These are phyloP conservation scores for Melanotaenia boesemani DNA, from an alignment of 2,797 vertebrate species.

Conservation along the genomic window DNA sequence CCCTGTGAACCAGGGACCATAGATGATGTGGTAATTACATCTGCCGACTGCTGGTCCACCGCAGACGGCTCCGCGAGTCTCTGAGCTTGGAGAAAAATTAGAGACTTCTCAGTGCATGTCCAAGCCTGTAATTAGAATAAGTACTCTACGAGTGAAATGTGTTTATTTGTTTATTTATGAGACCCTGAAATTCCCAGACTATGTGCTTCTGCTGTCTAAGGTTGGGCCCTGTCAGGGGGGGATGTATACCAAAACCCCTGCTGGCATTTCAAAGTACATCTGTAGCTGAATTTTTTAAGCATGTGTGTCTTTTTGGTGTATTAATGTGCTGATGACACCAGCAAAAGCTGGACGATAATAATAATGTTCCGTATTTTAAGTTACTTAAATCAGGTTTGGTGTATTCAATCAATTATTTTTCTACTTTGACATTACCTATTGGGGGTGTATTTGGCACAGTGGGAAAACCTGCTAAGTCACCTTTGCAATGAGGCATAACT, in stretches of 20 bases:
- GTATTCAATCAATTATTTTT: too few species aligned
- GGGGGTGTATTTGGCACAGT: too few species aligned
- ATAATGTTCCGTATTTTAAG: too few species aligned
- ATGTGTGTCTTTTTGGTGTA: background rate
- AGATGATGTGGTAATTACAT: constrained; percentile 84
- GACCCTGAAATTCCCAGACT: constrained; percentile 61
- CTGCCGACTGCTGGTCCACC: constrained; percentile 79
- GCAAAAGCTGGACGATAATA: background rate
- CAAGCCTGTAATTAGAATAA: constrained; percentile 81
- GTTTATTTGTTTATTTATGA: constrained; percentile 82
- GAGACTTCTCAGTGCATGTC: constrained; percentile 76
- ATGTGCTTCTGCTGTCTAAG: constrained; percentile 36
- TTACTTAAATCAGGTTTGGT: too few species aligned
- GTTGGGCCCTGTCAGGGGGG: constrained; percentile 43
- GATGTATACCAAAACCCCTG: constrained; percentile 13
- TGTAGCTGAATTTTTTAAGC: background rate
- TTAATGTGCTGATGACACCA: background rate
- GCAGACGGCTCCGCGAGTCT: constrained; percentile 79
- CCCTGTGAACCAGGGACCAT: constrained; percentile 68
- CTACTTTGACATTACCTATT: too few species aligned
- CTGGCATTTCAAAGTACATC: constrained; percentile 1
- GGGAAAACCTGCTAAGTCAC: too few species aligned
- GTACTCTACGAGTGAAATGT: constrained; percentile 75
- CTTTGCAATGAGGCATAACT: too few species aligned
- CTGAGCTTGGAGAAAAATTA: constrained; percentile 77